Base-by-base conservation (phyloP, 2,888 invertebrate genomes). In the Xiphydria camelus region DNA sequence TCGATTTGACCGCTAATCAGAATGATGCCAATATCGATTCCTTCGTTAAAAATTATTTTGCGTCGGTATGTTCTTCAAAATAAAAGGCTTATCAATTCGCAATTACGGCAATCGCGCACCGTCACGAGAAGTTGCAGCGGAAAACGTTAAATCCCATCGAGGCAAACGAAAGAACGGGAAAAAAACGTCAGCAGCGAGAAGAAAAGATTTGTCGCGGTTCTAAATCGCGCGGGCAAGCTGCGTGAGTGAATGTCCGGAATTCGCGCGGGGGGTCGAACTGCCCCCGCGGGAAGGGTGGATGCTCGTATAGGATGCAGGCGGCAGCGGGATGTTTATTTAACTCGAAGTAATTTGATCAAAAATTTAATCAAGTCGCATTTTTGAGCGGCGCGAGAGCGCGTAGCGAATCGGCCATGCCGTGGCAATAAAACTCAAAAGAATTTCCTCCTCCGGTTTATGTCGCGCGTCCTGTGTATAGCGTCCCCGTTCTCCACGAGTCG, bases 341-440 rank as follows among this genome's bases (percentile, higher is more conserved):
- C 66, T 68, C 61, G 67, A 71, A 70, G 74, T 74, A 74, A 75
- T 75, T 74, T 70, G 73, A 75, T 72, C 67, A 70, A 75, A 75
- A 75, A 75, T 75, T 74, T 75, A 75, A 75, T 75, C 74, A 75
- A 73, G 68, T 67, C 57, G 72, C 60, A 70, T 69, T 75, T 75
- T 75, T 75, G 63, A 73, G 58, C 68, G 55, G 59, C 60, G 57
- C 55, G 31, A 39, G 55, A 56, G 61, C 63, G 68, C 68, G 68
- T 66, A 62, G 59, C 72, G 64, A 75, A 75, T 73, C 62, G 59
- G 63, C 63, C 56, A 66, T 62, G 63, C 51, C 49, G 55, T 47
- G 50, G 62, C 64, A 68, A 68, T 73, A 68, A 73, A 73, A 73
- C 61, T 66, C 55, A 53, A 59, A 66, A 65, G 65, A 66, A 60